These are phyloP conservation scores for Myripristis jacobus DNA, from an alignment of 2,797 vertebrate species.

Conservation along the genomic window DNA sequence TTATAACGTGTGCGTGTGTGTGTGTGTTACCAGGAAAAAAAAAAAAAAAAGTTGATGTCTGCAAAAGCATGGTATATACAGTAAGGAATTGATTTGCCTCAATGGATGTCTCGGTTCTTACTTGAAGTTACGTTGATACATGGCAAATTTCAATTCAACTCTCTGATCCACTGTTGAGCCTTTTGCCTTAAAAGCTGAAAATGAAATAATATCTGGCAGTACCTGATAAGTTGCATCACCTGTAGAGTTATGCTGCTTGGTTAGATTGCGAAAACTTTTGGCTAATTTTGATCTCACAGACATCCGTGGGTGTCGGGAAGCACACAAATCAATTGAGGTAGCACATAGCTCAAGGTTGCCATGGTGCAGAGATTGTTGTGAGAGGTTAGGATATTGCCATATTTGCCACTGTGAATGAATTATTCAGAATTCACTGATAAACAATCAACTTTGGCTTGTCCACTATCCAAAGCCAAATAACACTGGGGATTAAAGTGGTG, in stretches of 20 bases:
- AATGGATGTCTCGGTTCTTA: constrained; percentile 80
- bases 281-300: constrained; percentile 60
- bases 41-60: constrained; percentile 69
- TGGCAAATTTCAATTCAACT: constrained; percentile 81
- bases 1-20: constrained; percentile 71
- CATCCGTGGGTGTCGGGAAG: constrained; percentile 69
- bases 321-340: constrained; percentile 74
- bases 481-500: constrained; percentile 65
- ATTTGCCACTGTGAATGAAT: constrained; percentile 82
- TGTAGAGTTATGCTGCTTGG: constrained; percentile 68
- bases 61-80: constrained; percentile 69
- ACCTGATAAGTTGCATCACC: constrained; percentile 67
- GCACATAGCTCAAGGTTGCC: constrained; percentile 80
- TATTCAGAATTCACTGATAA: constrained; percentile 76
- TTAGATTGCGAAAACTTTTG: constrained; percentile 55
- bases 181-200: constrained; percentile 81
- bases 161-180: constrained; percentile 83
- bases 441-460: constrained; percentile 76
- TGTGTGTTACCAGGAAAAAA: constrained; percentile 56
- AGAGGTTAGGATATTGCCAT: constrained; percentile 79
- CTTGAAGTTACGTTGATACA: constrained; percentile 76
- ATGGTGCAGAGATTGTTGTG: constrained; percentile 78
- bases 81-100: constrained; percentile 79
- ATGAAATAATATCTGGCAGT: constrained; percentile 73
- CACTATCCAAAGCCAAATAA: constrained; percentile 68